These are phyloP conservation scores for Acrobeloides nanus DNA, from an alignment of 2,888 invertebrate species.

Conservation along the genomic window DNA sequence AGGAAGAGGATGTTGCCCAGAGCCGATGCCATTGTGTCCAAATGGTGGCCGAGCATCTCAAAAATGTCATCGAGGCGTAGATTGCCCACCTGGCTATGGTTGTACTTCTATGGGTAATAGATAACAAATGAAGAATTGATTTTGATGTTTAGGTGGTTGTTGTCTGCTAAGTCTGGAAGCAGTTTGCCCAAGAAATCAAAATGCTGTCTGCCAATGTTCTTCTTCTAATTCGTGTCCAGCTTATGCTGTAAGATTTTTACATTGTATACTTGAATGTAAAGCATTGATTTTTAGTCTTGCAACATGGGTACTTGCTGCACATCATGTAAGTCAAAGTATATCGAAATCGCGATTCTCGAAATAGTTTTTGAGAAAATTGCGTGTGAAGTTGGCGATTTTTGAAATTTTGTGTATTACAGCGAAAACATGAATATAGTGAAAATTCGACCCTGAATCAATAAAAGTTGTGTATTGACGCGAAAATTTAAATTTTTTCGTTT, in stretches of 20 bases:
- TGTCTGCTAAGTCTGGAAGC: slow-evolving; percentile 37
- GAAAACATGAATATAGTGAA: too few relatives aligned
- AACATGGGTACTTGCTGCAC: slow-evolving; percentile 49
- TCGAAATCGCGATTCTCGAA: too few relatives aligned
- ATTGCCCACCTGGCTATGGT: slow-evolving; percentile 49
- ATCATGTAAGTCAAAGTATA: slow-evolving; percentile 6
- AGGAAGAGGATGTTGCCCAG: slow-evolving; percentile 48
- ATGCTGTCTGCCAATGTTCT: slow-evolving; percentile 52
- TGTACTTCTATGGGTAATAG: slow-evolving; percentile 24
- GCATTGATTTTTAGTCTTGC: too few relatives aligned
- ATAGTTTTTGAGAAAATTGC: too few relatives aligned
- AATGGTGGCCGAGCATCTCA: slow-evolving; percentile 42
- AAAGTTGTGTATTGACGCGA: too few relatives aligned
- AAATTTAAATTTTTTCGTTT: too few relatives aligned
- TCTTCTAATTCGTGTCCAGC: slow-evolving; percentile 44
- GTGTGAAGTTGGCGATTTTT: too few relatives aligned
- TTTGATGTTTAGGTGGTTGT: slow-evolving; percentile 34
- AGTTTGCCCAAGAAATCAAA: slow-evolving; percentile 30
- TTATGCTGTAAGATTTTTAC: too few relatives aligned
- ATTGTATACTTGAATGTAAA: too few relatives aligned
- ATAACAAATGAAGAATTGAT: slow-evolving; percentile 7
- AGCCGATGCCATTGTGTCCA: slow-evolving; percentile 49
- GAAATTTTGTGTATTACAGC: too few relatives aligned
- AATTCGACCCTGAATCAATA: too few relatives aligned
- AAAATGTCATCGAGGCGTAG: slow-evolving; percentile 40